Evolutionary conservation across 1,140 invertebrate genomes (phyloP).

Genomic region (Drosophila mayri): DNA sequence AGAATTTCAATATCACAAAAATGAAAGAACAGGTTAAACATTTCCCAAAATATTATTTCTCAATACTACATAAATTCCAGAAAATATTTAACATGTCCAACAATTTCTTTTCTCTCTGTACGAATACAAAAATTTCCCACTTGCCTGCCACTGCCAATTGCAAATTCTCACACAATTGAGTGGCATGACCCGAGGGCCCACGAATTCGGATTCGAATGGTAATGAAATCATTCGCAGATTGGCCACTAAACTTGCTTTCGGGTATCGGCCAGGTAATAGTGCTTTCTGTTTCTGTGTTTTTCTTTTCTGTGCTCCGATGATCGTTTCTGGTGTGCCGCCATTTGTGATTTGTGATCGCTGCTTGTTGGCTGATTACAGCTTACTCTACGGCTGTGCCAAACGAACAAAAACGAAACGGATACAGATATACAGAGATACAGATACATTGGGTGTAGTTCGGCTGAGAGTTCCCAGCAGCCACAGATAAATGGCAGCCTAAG

Average conservation of each 20-base stretch:
- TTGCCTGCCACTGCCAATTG: slow-evolving; percentile 47
- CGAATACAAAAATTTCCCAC: slow-evolving; percentile 14
- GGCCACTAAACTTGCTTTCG: slow-evolving; percentile 51
- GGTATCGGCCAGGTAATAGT: slow-evolving; percentile 21
- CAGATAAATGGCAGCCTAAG: slow-evolving; percentile 61
- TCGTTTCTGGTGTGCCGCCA: slow-evolving; percentile 47
- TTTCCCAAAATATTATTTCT: no score
- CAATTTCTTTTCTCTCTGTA: slow-evolving; percentile 7
- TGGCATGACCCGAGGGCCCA: slow-evolving; percentile 52
- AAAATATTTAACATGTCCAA: no score
- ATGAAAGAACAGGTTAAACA: background rate
- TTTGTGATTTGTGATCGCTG: slow-evolving; percentile 71
- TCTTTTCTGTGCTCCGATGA: slow-evolving; percentile 9
- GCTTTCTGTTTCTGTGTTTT: slow-evolving; percentile 9
- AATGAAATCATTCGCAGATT: slow-evolving; percentile 74
- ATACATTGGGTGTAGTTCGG: slow-evolving; percentile 39
- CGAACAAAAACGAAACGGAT: slow-evolving; percentile 50
- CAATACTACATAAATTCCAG: no score
- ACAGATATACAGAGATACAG: slow-evolving; percentile 32
- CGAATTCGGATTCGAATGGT: slow-evolving; percentile 64
- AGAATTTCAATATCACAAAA: background rate
- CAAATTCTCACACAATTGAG: slow-evolving; percentile 50
- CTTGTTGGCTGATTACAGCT: slow-evolving; percentile 70
- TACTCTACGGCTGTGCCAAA: slow-evolving; percentile 37
- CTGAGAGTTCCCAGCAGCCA: slow-evolving; percentile 48